Evolutionary conservation across 1,140 invertebrate species (phyloP).

Genomic region (Macrobrachium rosenbergii): DNA sequence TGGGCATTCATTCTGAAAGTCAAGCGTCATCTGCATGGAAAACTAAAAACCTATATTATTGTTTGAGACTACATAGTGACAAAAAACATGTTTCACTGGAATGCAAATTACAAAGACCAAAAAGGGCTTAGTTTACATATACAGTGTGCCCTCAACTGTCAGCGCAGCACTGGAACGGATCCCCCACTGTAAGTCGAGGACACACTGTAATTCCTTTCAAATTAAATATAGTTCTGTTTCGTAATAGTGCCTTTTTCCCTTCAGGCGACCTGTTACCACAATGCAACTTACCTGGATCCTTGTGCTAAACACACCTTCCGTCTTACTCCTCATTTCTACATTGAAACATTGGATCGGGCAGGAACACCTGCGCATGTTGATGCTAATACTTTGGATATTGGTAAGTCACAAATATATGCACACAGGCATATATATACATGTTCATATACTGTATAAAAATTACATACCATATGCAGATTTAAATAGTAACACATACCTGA

Average conservation of each 20-base stretch:
- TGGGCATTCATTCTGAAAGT: too few species aligned
- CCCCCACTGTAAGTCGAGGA: too few species aligned
- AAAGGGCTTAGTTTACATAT: too few species aligned
- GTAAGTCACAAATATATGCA: not conserved
- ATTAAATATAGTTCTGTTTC: not conserved
- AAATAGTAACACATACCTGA: too few species aligned
- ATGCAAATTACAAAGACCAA: too few species aligned
- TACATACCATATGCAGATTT: not conserved
- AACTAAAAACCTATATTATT: too few species aligned
- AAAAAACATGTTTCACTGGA: too few species aligned
- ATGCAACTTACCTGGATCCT: not conserved
- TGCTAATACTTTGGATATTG: not conserved
- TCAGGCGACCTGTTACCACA: constrained; percentile 1
- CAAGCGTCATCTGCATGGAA: too few species aligned
- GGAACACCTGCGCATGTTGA: not conserved
- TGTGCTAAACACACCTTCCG: not conserved
- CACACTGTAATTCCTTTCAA: too few species aligned
- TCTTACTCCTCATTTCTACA: not conserved
- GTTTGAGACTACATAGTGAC: too few species aligned
- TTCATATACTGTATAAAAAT: not conserved
- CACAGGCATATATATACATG: not conserved
- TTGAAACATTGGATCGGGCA: not conserved
- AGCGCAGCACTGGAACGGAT: too few species aligned
- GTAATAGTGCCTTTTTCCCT: not conserved
- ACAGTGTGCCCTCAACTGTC: too few species aligned